Base-by-base conservation (phyloP, 2,888 invertebrate genomes). In the Epirrita christyi region DNA sequence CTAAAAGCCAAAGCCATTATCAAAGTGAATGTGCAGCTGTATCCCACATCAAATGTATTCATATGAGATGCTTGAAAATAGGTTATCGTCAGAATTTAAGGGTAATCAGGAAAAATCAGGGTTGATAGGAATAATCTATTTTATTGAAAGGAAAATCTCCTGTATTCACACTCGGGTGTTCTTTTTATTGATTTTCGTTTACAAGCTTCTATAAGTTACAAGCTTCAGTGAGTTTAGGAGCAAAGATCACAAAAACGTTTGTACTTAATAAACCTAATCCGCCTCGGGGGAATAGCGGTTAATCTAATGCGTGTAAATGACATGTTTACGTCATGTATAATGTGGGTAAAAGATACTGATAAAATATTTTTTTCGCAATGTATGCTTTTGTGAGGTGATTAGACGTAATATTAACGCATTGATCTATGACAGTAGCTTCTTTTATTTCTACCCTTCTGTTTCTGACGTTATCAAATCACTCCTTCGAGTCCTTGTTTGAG, bases 181-280 rank as follows among this genome's bases (percentile, higher is more conserved):
- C n/a, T n/a, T n/a, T n/a, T n/a, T n/a, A 36, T 36, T 48, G 13
- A 38, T 29, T 21, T 36, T 15, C 10, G 11, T 51, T 44, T 15
- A 38, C 27, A 38, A 45, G 45, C 40, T 48, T 53, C 44, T 48
- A 36, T 42, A 27, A 40, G 44, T 36, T 29, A 34, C 21, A 2
- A 3, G 38, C 11, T 44, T 10, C 37, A 43, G 37, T 44, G 38
- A 50, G 27, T 58, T 53, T 54, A 54, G 21, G 54, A 55, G 50
- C 54, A 44, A 48, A 48, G 48, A 48, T 54, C 43, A 49, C 34
- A 44, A 54, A 50, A 59, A 52, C 44, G 49, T 50, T 54, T 54
- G 37, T 36, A 49, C 13, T 54, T 42, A 54, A 59, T 38, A 54
- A n/a, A n/a, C n/a, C n/a, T 54, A 54, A 59, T 59, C 50, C 42